Evolutionary conservation across 2,113 vertebrate genomes (phyloP).

Genomic region (Elephas maximus): DNA sequence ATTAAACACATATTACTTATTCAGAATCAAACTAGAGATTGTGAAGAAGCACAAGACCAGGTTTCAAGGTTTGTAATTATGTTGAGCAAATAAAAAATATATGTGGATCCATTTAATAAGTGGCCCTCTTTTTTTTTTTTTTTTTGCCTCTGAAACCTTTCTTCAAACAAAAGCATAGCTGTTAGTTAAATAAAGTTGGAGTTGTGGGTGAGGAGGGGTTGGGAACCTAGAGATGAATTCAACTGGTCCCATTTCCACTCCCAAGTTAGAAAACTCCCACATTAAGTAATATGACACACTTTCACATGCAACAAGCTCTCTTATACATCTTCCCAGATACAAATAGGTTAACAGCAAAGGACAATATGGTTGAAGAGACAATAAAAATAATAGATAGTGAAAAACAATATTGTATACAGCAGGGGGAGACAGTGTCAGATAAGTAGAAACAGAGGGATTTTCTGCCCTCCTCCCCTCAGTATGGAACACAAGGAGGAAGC

Average conservation of each 20-base stretch:
- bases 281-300: background rate
- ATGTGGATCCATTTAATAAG: background rate
- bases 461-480: background rate
- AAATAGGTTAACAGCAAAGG: constrained; percentile 1
- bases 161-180: background rate
- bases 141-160: background rate
- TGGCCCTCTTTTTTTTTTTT: background rate
- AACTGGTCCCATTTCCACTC: background rate
- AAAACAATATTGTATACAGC: background rate
- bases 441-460: background rate
- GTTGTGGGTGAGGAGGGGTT: background rate
- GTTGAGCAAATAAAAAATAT: background rate
- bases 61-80: constrained; percentile 4
- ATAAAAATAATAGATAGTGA: background rate
- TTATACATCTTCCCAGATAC: background rate
- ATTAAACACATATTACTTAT: background rate
- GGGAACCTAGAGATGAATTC: background rate
- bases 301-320: background rate
- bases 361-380: background rate
- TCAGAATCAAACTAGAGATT: background rate
- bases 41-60: background rate
- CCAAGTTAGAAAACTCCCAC: background rate
- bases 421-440: background rate
- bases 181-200: background rate
- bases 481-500: background rate